A percentile compares a stretch with the other conserved stretches of the same genome.
Conservation (phyloP, 1,140 invertebrate genomes). For the Drosophila lacertosa region DNA sequence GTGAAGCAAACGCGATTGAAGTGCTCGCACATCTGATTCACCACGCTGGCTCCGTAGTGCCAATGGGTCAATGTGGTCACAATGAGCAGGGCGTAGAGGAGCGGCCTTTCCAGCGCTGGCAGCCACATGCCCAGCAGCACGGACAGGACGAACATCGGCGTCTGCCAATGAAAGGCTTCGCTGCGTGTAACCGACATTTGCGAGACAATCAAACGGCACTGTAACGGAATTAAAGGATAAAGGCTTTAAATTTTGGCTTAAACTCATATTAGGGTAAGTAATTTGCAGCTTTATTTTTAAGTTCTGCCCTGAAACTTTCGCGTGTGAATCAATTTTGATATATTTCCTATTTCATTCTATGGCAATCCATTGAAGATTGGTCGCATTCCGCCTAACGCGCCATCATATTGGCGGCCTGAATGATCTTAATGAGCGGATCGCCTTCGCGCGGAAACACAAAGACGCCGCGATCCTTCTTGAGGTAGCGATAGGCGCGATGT, state of each 20-base stretch:
- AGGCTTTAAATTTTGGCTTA: no score
- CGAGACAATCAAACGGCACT: slow-evolving; percentile 98
- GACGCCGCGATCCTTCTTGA: slow-evolving; percentile 54
- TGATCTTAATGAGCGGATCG: slow-evolving; percentile 58
- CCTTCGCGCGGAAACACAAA: slow-evolving; percentile 63
- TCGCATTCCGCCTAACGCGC: neutral
- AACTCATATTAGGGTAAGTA: no score
- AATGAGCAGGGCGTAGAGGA: slow-evolving; percentile 90
- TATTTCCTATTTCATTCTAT: no score
- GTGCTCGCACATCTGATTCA: slow-evolving; percentile 83
- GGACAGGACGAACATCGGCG: slow-evolving; percentile 88
- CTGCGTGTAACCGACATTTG: slow-evolving; percentile 97
- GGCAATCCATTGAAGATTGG: no score
- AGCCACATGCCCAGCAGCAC: slow-evolving; percentile 86
- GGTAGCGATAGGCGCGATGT: slow-evolving; percentile 53
- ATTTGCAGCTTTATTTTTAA: no score
- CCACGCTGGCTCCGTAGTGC: slow-evolving; percentile 96
- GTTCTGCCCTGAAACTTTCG: no score
- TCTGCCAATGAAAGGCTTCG: slow-evolving; percentile 92
- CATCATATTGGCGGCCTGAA: slow-evolving; percentile 27
- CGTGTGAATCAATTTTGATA: no score
- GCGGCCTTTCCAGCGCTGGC: slow-evolving; percentile 87
- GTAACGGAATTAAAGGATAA: slow-evolving; percentile 45
- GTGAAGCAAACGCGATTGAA: slow-evolving; percentile 83
- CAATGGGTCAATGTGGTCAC: slow-evolving; percentile 91